A percentile compares a stretch with the other conserved stretches of the same genome.
These are phyloP conservation scores for Lordiphosa fenestrarum DNA, from an alignment of 2,888 invertebrate genomes.

Conservation along the genomic window DNA sequence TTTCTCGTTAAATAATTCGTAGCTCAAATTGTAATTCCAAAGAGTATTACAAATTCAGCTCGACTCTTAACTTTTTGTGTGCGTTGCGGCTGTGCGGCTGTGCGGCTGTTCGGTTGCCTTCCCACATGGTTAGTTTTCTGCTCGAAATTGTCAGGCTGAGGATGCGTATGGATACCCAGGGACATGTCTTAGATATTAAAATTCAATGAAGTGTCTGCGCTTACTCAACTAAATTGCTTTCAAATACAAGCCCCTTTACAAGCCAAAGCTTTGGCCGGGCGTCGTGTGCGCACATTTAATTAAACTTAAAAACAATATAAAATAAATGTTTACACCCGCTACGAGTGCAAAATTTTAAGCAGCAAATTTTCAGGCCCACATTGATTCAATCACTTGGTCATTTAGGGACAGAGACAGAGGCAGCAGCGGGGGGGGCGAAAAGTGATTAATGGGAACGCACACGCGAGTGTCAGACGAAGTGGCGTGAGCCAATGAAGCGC, in stretches of 20 bases:
- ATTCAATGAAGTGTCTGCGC: conserved; percentile 66
- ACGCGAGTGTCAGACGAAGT: conserved; percentile 50
- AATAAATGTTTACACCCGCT: conserved; percentile 35
- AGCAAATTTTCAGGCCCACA: conserved; percentile 18
- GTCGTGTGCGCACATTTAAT: conserved; percentile 47
- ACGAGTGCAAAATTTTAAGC: conserved; percentile 37
- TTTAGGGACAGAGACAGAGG: not conserved
- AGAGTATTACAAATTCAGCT: not conserved
- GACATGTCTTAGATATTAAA: conserved; percentile 52
- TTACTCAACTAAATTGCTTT: conserved; percentile 69
- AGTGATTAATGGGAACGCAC: conserved; percentile 58
- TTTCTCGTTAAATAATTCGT: too few species aligned
- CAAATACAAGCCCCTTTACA: conserved; percentile 35
- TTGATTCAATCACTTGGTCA: conserved; percentile 21
- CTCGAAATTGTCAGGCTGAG: conserved; percentile 7
- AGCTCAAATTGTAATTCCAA: too few species aligned
- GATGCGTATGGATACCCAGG: conserved; percentile 9
- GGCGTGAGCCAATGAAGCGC: conserved; percentile 43
- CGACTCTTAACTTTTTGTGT: not conserved
- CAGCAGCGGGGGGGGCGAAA: not conserved
- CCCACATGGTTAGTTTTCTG: conserved; percentile 8
- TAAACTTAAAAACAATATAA: conserved; percentile 34
- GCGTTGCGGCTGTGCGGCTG: too few species aligned
- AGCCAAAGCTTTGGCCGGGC: conserved; percentile 21
- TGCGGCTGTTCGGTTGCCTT: not conserved